Percentiles rank a stretch among this genome's conserved stretches.
Evolutionary conservation across 2,888 invertebrate species (phyloP).

Genomic region (Ennomos quercinarius): DNA sequence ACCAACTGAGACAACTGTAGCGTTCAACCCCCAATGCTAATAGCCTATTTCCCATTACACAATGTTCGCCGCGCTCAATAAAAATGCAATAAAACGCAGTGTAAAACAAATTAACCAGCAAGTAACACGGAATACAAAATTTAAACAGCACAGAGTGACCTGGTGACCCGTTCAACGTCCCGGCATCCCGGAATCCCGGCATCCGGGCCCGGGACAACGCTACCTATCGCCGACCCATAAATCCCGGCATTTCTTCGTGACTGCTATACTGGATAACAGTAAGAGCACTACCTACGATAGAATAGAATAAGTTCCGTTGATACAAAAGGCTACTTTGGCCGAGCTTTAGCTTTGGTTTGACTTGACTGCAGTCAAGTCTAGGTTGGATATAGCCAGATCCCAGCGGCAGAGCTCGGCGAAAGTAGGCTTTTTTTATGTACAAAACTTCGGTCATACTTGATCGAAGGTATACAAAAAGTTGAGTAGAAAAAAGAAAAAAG

Average conservation of each 20-base stretch:
- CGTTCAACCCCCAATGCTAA: not conserved
- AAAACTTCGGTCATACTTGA: too few species aligned
- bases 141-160: constrained; percentile 42
- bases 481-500: too few species aligned
- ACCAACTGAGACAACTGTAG: not conserved
- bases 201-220: constrained; percentile 31
- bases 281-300: not conserved
- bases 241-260: constrained; percentile 37
- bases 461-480: too few species aligned
- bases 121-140: constrained; percentile 14
- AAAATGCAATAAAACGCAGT: constrained; percentile 28
- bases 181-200: constrained; percentile 36
- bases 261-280: constrained; percentile 29
- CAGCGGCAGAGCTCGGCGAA: too few species aligned
- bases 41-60: constrained; percentile 3
- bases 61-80: constrained; percentile 15
- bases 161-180: constrained; percentile 44
- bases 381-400: too few species aligned
- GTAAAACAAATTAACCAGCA: constrained; percentile 23
- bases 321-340: too few species aligned
- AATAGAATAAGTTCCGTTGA: too few species aligned
- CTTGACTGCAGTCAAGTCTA: too few species aligned
- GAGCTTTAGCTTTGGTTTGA: too few species aligned
- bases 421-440: too few species aligned
- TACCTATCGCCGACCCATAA: constrained; percentile 36